A percentile compares a stretch with the other conserved stretches of the same genome.
Conservation (phyloP, 1,140 invertebrate genomes). For the Pogonomyrmex barbatus region DNA sequence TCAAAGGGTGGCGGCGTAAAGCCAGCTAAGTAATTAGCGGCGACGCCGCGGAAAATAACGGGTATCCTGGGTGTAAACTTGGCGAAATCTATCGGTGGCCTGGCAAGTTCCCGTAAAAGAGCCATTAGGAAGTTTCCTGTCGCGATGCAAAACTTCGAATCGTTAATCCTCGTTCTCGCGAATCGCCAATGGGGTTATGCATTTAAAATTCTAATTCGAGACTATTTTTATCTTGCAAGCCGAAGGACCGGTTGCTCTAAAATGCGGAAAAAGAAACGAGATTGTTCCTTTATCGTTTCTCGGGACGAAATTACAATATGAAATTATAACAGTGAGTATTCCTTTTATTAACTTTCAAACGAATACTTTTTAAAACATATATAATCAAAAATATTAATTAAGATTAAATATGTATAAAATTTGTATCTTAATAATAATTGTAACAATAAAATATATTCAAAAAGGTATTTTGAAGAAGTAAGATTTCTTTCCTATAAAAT, state of each 20-base stretch:
- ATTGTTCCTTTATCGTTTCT: not conserved
- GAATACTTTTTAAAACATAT: constrained; percentile 1
- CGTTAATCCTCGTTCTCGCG: constrained; percentile 67
- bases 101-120: constrained; percentile 61
- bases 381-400: constrained; percentile 2
- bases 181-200: constrained; percentile 42
- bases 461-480: not conserved
- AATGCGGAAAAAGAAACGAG: constrained; percentile 2
- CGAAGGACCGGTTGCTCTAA: not conserved
- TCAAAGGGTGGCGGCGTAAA: constrained; percentile 43
- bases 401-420: not conserved
- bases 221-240: constrained; percentile 50
- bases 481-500: not conserved
- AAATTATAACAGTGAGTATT: not conserved
- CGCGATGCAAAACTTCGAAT: constrained; percentile 43
- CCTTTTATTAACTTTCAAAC: not conserved
- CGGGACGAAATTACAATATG: constrained; percentile 11
- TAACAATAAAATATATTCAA: not conserved
- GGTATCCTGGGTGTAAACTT: constrained; percentile 44
- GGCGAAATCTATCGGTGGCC: constrained; percentile 60
- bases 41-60: constrained; percentile 50
- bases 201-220: constrained; percentile 73
- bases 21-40: constrained; percentile 61
- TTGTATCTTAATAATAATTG: not conserved
- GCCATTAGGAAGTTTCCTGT: constrained; percentile 68